These are phyloP conservation scores for Cavia aperea DNA, from an alignment of 2,113 vertebrate genomes.

Conservation along the genomic window DNA sequence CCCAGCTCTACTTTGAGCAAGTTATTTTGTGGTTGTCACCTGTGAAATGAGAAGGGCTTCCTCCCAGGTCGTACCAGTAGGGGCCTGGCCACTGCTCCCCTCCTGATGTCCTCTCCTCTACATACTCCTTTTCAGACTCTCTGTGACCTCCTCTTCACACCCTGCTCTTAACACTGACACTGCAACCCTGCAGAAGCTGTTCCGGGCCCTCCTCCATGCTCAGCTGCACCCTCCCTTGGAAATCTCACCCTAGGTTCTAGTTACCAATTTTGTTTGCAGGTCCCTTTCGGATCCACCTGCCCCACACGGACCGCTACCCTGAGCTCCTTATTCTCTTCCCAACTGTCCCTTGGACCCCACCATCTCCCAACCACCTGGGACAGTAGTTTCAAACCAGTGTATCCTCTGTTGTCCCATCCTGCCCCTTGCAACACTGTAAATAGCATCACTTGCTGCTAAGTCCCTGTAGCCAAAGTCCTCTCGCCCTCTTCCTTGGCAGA, in stretches of 20 bases:
- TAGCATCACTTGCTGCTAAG: background rate
- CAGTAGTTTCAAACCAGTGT: background rate
- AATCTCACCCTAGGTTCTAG: accelerated
- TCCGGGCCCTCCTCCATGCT: background rate
- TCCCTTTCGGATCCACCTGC: background rate
- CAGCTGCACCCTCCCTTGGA: accelerated
- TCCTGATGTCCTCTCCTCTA: background rate
- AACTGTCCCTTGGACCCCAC: background rate
- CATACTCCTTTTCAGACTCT: accelerated
- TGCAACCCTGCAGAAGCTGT: too few species aligned
- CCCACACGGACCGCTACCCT: background rate
- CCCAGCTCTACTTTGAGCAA: background rate
- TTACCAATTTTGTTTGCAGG: accelerated
- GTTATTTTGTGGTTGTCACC: background rate
- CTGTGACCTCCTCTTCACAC: background rate
- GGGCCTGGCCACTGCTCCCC: background rate
- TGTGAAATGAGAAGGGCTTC: background rate
- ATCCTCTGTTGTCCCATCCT: background rate
- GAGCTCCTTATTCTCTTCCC: background rate
- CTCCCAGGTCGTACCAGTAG: background rate
- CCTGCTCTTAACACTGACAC: background rate
- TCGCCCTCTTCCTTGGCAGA: background rate
- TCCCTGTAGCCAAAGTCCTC: too few species aligned
- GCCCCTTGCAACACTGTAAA: background rate
- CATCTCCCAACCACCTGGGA: background rate